These are phyloP conservation scores for Nemapogon koenigi DNA, from an alignment of 2,888 invertebrate genomes.

Conservation along the genomic window DNA sequence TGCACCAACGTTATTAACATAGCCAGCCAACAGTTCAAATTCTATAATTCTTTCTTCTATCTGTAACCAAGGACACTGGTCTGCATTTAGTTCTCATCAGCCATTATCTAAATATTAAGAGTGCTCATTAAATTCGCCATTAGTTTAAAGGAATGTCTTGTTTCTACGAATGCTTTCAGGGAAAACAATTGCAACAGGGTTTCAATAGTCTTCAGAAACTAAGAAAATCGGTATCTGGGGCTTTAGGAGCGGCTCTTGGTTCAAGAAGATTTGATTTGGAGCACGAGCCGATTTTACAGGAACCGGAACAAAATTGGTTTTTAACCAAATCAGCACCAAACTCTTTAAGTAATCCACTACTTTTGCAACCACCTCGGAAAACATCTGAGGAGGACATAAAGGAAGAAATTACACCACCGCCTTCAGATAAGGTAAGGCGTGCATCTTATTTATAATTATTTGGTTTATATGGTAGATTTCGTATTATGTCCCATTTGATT, in stretches of 20 bases:
- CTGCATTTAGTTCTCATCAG: slow-evolving; percentile 54
- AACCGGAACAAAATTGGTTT: slow-evolving; percentile 75
- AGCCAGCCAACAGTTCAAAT: no score
- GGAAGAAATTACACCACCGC: slow-evolving; percentile 39
- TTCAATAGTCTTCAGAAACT: slow-evolving; percentile 75
- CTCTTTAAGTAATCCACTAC: slow-evolving; percentile 70
- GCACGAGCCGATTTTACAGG: slow-evolving; percentile 56
- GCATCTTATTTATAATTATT: no score
- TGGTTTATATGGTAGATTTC: no score
- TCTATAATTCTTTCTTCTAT: no score
- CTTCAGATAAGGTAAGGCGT: slow-evolving; percentile 47
- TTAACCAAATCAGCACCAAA: slow-evolving; percentile 81
- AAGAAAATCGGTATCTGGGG: slow-evolving; percentile 73
- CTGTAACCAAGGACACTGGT: no score
- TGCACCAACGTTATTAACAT: no score
- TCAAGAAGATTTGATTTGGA: slow-evolving; percentile 56
- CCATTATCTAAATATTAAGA: slow-evolving; percentile 17
- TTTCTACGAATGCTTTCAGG: slow-evolving; percentile 62
- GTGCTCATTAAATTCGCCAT: slow-evolving; percentile 24
- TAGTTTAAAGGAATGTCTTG: slow-evolving; percentile 64
- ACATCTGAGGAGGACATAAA: slow-evolving; percentile 34
- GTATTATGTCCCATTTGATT: no score
- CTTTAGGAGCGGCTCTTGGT: slow-evolving; percentile 56
- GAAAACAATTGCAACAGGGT: slow-evolving; percentile 55
- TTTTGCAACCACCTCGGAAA: slow-evolving; percentile 39